phyloP scores from a whole-genome alignment of 2,113 vertebrate genomes.

The Hylia prasina region DNA sequence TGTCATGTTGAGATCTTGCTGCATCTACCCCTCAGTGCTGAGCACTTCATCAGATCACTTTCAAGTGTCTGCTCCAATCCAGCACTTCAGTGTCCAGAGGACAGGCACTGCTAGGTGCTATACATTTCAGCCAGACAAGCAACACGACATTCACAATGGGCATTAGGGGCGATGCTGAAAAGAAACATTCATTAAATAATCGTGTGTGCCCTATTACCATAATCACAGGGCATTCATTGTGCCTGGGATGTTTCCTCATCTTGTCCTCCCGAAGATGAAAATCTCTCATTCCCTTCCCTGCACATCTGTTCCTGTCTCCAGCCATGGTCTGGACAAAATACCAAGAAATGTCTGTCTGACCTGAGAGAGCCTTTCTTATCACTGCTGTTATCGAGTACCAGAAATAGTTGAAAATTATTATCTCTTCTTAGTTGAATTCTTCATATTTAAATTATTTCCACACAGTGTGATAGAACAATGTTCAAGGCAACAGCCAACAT shows the following conservation, averaged over 20 bases:
- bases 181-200: background rate
- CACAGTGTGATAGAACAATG: fast-evolving
- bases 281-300: background rate
- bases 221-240: background rate
- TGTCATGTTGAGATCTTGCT: background rate
- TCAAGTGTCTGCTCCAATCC: background rate
- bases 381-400: background rate
- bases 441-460: background rate
- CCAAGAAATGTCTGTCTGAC: background rate
- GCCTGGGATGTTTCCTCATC: background rate
- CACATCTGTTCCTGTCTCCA: background rate
- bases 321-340: background rate
- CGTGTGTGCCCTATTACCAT: background rate
- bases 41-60: background rate
- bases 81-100: background rate
- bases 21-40: background rate
- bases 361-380: background rate
- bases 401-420: background rate
- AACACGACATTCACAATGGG: background rate
- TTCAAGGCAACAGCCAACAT: background rate
- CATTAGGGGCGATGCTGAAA: background rate
- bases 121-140: background rate
- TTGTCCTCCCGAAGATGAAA: background rate
- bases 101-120: background rate
- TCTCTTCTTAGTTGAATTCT: background rate